Percentiles rank a stretch among this genome's conserved stretches.
These are phyloP conservation scores for Myotis lucifugus DNA, from an alignment of 2,113 vertebrate genomes.

Conservation along the genomic window DNA sequence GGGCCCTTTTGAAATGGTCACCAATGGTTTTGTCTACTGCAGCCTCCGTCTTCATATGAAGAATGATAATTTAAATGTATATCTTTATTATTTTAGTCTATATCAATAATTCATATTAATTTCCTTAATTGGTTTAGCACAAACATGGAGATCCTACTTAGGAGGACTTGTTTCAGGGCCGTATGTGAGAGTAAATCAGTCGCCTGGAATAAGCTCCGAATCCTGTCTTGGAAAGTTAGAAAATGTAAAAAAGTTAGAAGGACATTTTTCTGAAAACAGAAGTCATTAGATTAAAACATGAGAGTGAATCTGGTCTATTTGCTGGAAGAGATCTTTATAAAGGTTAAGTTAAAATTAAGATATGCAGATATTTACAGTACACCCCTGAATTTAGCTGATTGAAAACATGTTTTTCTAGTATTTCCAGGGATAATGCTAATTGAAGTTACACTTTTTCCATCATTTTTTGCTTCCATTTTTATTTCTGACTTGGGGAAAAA, in stretches of 20 bases:
- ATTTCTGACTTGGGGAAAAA: conserved; percentile 28
- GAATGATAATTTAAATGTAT: background rate
- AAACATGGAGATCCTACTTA: background rate
- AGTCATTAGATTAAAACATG: conserved; percentile 11
- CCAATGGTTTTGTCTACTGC: background rate
- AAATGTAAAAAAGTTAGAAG: background rate
- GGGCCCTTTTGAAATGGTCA: background rate
- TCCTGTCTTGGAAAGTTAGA: conserved; percentile 13
- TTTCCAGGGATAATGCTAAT: conserved; percentile 41
- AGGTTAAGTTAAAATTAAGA: background rate
- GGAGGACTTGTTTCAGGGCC: background rate
- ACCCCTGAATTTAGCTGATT: background rate
- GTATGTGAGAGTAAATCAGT: background rate
- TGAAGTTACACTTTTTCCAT: background rate
- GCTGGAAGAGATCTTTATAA: conserved; percentile 24
- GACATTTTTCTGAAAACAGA: conserved; percentile 28
- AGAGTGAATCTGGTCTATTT: background rate
- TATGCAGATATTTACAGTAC: background rate
- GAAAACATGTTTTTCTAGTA: background rate
- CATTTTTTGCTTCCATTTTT: conserved; percentile 42
- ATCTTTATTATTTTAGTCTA: background rate
- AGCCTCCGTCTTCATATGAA: background rate
- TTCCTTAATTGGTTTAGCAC: background rate
- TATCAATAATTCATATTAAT: background rate
- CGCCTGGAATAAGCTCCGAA: background rate